A percentile compares a stretch with the other conserved stretches of the same genome.
phyloP scores from a whole-genome alignment of 2,888 invertebrate species.

The Isotomurus palustris region DNA sequence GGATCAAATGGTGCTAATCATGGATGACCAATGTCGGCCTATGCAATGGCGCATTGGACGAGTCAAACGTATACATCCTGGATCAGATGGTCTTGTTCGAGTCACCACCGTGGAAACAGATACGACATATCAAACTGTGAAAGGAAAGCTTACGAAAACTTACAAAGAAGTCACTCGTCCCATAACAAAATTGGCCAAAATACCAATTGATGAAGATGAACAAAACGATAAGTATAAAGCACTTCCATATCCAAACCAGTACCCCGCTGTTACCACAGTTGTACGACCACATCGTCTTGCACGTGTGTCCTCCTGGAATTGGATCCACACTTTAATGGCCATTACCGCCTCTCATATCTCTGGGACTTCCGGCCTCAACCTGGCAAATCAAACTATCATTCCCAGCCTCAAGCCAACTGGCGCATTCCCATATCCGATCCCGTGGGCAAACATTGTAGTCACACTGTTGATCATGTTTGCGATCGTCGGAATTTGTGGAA shows the following conservation, averaged over 20 bases:
- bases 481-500: background rate
- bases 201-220: conserved; percentile 8
- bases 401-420: background rate
- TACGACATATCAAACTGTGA: background rate
- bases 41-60: conserved; percentile 20
- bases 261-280: background rate
- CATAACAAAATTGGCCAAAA: conserved; percentile 6
- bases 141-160: background rate
- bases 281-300: background rate
- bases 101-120: conserved; percentile 18
- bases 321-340: background rate
- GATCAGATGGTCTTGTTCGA: conserved; percentile 19
- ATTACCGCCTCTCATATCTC: background rate
- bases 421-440: background rate
- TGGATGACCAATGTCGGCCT: conserved; percentile 13
- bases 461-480: background rate
- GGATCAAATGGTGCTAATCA: conserved; percentile 23
- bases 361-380: no score
- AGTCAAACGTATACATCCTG: conserved; percentile 16
- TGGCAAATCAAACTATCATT: no score
- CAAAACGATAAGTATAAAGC: background rate
- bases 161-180: conserved; percentile 14
- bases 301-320: background rate
- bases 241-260: background rate
- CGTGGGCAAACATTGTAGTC: background rate